Percentiles rank a stretch among this genome's conserved stretches.
Evolutionary conservation across 1,140 invertebrate species (phyloP).

Genomic region (Eulimnadia texana): DNA sequence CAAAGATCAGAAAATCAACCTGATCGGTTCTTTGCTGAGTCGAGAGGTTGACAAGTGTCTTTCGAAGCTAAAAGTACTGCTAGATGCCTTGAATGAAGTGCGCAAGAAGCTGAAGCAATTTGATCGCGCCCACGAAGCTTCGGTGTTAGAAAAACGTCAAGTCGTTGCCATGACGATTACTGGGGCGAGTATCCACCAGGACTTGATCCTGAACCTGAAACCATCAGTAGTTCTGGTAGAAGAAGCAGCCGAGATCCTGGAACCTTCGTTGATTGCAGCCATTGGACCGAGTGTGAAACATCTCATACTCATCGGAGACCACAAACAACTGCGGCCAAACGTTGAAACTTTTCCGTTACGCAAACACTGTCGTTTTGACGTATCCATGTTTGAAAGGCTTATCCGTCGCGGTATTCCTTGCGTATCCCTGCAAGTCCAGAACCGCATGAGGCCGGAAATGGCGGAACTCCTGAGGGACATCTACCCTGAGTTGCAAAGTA

Average conservation of each 20-base stretch:
- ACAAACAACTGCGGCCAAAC: constrained; percentile 24
- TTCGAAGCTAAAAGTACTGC: neutral
- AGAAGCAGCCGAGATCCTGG: constrained; percentile 37
- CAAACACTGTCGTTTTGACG: constrained; percentile 22
- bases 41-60: constrained; percentile 6
- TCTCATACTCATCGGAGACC: constrained; percentile 28
- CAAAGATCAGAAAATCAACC: neutral
- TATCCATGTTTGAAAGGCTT: constrained; percentile 26
- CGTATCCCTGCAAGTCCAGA: constrained; percentile 2
- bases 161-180: constrained; percentile 37
- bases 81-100: constrained; percentile 6
- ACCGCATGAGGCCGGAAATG: constrained; percentile 25
- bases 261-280: constrained; percentile 30
- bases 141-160: constrained; percentile 4
- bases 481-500: constrained; percentile 8
- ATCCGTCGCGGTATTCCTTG: constrained; percentile 20
- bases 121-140: constrained; percentile 5
- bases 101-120: constrained; percentile 1
- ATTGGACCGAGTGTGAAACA: constrained; percentile 33
- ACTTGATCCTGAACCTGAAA: constrained; percentile 25
- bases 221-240: constrained; percentile 32
- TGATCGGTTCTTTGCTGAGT: neutral
- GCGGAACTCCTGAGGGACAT: constrained; percentile 16
- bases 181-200: constrained; percentile 30
- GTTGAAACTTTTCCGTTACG: constrained; percentile 20